Percentiles rank a stretch among this genome's conserved stretches.
Evolutionary conservation across 2,888 invertebrate genomes (phyloP).

Genomic region (Conops quadrifasciatus): DNA sequence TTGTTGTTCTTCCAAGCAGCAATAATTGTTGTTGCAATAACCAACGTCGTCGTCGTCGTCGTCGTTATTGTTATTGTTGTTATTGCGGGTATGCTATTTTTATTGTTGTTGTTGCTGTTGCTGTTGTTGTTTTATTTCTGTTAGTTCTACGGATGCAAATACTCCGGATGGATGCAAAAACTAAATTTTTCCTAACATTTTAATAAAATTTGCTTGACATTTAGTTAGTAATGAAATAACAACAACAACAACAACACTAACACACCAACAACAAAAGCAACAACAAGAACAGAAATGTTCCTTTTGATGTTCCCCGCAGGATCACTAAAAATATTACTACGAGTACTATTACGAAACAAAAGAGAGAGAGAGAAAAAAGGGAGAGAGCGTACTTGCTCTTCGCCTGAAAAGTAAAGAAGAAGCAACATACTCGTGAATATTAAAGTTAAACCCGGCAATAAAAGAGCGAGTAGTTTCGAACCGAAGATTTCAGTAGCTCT

Average conservation of each 20-base stretch:
- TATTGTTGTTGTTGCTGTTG: not conserved
- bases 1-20: no score
- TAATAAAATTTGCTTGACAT: not conserved
- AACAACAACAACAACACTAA: not conserved
- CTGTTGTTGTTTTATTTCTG: not conserved
- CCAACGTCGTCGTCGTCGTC: not conserved
- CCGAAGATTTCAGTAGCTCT: no score
- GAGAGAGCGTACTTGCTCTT: no score
- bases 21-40: no score
- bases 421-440: no score
- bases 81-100: not conserved
- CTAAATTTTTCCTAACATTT: no score
- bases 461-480: no score
- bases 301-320: not conserved
- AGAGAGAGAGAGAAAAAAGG: no score
- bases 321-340: not conserved
- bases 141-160: not conserved
- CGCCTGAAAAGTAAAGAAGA: no score
- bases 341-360: no score
- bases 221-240: not conserved
- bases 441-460: no score
- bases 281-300: not conserved
- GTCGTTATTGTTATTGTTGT: slow-evolving; percentile 9
- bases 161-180: not conserved
- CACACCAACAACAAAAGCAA: not conserved